phyloP scores from a whole-genome alignment of 2,888 invertebrate genomes.

The Agriopis marginaria region DNA sequence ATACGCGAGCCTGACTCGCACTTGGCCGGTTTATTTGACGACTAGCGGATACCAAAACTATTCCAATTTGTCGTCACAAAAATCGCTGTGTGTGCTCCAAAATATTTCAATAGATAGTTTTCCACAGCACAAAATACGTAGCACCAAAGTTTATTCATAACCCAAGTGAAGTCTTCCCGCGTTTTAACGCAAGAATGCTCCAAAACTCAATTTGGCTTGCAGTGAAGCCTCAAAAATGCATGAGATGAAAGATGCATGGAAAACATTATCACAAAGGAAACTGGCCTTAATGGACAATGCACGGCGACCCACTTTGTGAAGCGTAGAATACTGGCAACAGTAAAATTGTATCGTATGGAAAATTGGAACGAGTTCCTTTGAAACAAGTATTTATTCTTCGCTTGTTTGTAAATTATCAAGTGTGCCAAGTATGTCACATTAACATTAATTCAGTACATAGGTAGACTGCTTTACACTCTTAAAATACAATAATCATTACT shows the following conservation, averaged over 20 bases:
- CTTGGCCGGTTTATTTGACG: too few relatives aligned
- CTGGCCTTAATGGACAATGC: constrained; percentile 46
- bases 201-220: constrained; percentile 45
- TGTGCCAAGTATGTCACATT: too few relatives aligned
- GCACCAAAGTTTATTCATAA: constrained; percentile 16
- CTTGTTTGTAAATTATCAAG: constrained; percentile 5
- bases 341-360: constrained; percentile 44
- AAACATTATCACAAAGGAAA: constrained; percentile 49
- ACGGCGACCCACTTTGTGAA: constrained; percentile 45
- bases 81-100: too few relatives aligned
- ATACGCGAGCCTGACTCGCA: too few relatives aligned
- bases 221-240: constrained; percentile 46
- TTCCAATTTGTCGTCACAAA: too few relatives aligned
- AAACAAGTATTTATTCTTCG: constrained; percentile 1
- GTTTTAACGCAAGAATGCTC: constrained; percentile 33
- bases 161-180: constrained; percentile 8
- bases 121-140: too few relatives aligned
- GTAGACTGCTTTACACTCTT: too few relatives aligned
- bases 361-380: constrained; percentile 36
- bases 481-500: too few relatives aligned
- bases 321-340: constrained; percentile 39
- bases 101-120: too few relatives aligned
- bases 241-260: constrained; percentile 51
- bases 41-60: too few relatives aligned
- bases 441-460: too few relatives aligned